Evolutionary conservation across 2,888 invertebrate species (phyloP), one percentile per base, ranked within the genome.

Genomic region (Tanaodytes sp.): DNA sequence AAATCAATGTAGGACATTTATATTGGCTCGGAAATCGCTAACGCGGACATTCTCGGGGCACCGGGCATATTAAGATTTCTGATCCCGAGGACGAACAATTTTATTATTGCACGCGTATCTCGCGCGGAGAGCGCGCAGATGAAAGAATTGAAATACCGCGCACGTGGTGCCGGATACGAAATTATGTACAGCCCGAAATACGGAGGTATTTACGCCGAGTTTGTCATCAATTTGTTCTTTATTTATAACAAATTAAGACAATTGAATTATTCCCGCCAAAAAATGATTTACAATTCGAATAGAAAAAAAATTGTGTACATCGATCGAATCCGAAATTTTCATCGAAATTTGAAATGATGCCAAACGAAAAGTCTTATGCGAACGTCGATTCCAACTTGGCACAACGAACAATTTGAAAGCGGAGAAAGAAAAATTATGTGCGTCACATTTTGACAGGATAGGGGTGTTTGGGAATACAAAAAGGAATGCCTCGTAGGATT

Each of bases 61-160:
- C 75, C 52, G 77, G 76, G 80, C 80, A 84, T 84, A 84, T 84
- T 84, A 84, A 83, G 84, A 84, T 84, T 84, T 82, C 80, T 78
- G 80, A 79, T 80, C 77, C 75, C 52, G 69, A 76, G 74, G 73
- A 73, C 74, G 68, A 59, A 55, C 79, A 75, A 75, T 82, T 82
- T 82, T 82, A 80, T 82, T 81, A 81, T 80, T 80, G 75, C 78
- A 73, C 67, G 73, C 71, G 63, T 58, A 61, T 59, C 66, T 71
- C 46, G 62, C 49, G 69, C 54, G 9, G 36, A 55, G 54, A n/a
- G 4, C 48, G 36, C 12, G 40, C 49, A 64, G 70, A 74, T 75
- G 76, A 76, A 71, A 77, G 77, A 76, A 68, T 73, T 79, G 77
- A 80, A 77, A 79, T 80, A 80, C 77, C 76, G 77, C 72, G 70